These are phyloP conservation scores for Colossoma macropomum DNA, from an alignment of 2,113 vertebrate genomes.

Conservation along the genomic window DNA sequence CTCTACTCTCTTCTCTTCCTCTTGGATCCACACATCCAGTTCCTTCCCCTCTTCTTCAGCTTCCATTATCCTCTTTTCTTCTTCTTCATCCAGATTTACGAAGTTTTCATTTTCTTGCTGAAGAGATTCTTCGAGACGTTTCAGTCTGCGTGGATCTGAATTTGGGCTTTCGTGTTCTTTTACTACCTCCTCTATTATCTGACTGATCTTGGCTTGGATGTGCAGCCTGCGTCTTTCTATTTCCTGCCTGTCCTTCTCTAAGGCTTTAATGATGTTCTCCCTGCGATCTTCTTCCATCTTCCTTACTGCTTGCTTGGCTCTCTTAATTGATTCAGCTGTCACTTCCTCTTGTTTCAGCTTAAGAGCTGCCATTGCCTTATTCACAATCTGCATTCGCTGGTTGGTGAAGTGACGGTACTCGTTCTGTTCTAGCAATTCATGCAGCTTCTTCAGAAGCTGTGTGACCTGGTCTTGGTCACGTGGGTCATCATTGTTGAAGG, in stretches of 20 bases:
- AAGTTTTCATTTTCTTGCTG: background rate
- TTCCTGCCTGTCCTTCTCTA: background rate
- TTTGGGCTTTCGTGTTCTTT: background rate
- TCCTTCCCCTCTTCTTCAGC: background rate
- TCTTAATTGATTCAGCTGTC: background rate
- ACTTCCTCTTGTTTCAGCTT: background rate
- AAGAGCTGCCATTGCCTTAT: background rate
- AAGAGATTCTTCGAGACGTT: background rate
- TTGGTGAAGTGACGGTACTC: conserved; percentile 14
- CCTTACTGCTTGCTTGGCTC: background rate
- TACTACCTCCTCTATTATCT: background rate
- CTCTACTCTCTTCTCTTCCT: conserved; percentile 34
- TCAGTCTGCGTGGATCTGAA: background rate
- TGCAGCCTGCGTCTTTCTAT: background rate
- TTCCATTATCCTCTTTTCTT: background rate
- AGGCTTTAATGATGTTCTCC: background rate
- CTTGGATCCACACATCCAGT: background rate
- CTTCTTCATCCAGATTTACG: background rate
- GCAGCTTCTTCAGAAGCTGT: conserved; percentile 36
- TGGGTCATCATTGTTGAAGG: conserved; percentile 45
- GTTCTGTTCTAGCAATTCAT: conserved; percentile 18
- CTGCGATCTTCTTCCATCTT: background rate
- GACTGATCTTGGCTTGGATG: background rate
- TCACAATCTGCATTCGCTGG: background rate
- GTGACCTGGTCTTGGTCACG: conserved; percentile 40